These are phyloP conservation scores for Orchesellides sinensis DNA, from an alignment of 2,888 invertebrate genomes.

Conservation along the genomic window DNA sequence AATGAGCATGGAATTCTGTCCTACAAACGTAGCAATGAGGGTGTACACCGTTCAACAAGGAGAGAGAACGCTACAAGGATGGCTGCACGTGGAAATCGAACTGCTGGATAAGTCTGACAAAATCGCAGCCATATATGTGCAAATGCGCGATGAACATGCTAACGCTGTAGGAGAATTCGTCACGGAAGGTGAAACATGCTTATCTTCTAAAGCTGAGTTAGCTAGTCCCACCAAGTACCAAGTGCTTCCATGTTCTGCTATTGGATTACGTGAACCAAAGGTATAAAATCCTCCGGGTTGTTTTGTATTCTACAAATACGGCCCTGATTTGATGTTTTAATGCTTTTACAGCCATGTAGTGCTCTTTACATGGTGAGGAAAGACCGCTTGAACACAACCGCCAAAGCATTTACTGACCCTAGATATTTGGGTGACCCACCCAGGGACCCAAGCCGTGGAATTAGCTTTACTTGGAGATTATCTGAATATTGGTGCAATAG, in stretches of 20 bases:
- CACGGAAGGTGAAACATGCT: neutral
- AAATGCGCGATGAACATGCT: conserved; percentile 33
- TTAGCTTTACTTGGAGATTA: conserved; percentile 6
- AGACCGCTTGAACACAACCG: too few species aligned
- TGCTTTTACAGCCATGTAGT: too few species aligned
- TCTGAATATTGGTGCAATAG: conserved; percentile 22
- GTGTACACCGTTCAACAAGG: neutral
- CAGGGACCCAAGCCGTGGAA: neutral
- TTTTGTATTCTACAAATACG: too few species aligned
- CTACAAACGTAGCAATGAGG: too few species aligned
- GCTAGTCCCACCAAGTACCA: neutral
- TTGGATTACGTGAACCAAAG: conserved; percentile 13
- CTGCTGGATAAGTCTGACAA: neutral
- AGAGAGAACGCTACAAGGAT: conserved; percentile 1
- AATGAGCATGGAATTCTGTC: too few species aligned
- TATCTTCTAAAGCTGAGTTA: neutral
- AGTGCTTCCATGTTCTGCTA: conserved; percentile 26
- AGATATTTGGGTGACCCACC: too few species aligned
- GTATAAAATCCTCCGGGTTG: too few species aligned
- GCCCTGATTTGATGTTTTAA: too few species aligned
- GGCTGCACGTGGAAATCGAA: conserved; percentile 31
- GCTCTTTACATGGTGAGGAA: too few species aligned
- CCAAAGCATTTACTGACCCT: too few species aligned
- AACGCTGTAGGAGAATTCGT: conserved; percentile 46
- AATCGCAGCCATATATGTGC: conserved; percentile 4